Base-by-base conservation (phyloP, 2,797 vertebrate species). In the Rhadinocentrus ornatus region DNA sequence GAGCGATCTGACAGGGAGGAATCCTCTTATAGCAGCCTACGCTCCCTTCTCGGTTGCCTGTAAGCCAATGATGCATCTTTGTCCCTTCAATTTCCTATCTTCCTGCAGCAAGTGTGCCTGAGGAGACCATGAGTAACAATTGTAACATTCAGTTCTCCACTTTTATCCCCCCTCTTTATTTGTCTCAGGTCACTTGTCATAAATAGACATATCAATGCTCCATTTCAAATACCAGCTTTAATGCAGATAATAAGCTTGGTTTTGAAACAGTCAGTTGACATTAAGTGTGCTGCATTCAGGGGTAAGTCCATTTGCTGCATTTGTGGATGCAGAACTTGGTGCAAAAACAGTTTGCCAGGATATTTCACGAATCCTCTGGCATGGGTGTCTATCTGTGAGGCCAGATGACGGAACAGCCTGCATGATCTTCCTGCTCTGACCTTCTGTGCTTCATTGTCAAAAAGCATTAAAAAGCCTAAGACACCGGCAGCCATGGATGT, bases 1-100 rank as follows among this genome's bases (percentile, higher is more conserved):
- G 71, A 80, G 72, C 60, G 75, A 87, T 75, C 69, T 71, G 71
- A 89, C 74, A 67, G 69, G 65, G 66, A 86, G 81, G 85, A 91
- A 91, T 88, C 86, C 83, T 93, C 90, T 92, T 91, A 84, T 41
- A 79, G 85, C 83, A 82, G 84, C 83, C 88, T 76, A 86, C 70
- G n/a, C 81, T 71, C 66, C 69, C 65, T 67, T 58, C 71, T 76
- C 53, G 27, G 15, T 54, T 80, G 71, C 81, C 76, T 78, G 58
- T 62, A 77, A 88, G 86, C 82, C 77, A 73, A 77, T 75, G 79
- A 90, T 86, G 80, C 68, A 76, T 89, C 81, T 85, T 75, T n/a
- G 3, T 75, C 69, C 57, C 41, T 80, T 61, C 73, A 72, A 70
- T 57, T 82, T 46, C 57, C 66, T 13, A 13, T 74, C 66, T 75